Base-by-base conservation (phyloP, 2,797 vertebrate genomes). In the Aeoliscus strigatus region DNA sequence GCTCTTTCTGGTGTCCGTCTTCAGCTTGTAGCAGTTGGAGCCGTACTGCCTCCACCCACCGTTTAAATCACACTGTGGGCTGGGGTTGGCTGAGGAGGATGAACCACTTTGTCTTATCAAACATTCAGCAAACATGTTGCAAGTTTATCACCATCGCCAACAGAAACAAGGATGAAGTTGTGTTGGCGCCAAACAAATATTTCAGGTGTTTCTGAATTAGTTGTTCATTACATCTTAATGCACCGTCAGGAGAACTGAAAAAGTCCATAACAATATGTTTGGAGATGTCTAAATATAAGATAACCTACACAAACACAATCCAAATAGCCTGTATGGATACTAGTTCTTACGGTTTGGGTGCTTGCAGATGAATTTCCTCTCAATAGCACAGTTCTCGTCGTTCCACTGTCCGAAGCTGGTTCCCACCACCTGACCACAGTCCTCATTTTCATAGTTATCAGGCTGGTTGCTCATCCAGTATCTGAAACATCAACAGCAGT, bases 311-410 rank as follows among this genome's bases (percentile, higher is more conserved):
- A n/a, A n/a, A n/a, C n/a, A n/a, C n/a, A n/a, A n/a, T n/a, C n/a
- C n/a, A n/a, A n/a, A n/a, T n/a, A n/a, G n/a, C n/a, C 6, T 21
- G 18, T 21, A 6, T 21, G 18, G 18, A 6, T 21, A 3, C 18
- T 21, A 6, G 18, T 3, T 21, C 80, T n/a, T 62, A 89, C 88
- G 9, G 59, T 87, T 85, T 8, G 21, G 2, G n/a, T 77, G 61
- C 51, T 89, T 89, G 80, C 89, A 90, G 67, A 90, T 88, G 14
- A 76, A 90, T 42, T 74, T 84, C 33, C 77, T 80, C 11, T n/a
- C 2, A 1, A 6, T 1, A 0, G 18, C 0, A 17, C 89, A 90
- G 47, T 59, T 35, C 27, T 88, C 87, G 18, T 90, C 89, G 1
- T 87, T 87, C 89, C 88, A 90, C 4, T 24, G 54, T 15, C 83